Conservation (phyloP, 1,140 invertebrate genomes). For the Limonius californicus region DNA sequence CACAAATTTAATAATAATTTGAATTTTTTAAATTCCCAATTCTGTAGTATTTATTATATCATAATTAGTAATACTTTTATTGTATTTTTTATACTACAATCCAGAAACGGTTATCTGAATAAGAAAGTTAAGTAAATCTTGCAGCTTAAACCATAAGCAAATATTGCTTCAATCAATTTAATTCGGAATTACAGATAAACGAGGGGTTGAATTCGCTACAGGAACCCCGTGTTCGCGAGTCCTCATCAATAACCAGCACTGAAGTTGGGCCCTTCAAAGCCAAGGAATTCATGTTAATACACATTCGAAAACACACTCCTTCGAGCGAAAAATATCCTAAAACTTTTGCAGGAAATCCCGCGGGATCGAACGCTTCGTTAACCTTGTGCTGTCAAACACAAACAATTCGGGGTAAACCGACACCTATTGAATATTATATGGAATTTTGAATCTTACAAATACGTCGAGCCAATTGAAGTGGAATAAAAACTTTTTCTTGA, state of each 20-base stretch:
- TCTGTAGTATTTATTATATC: no score
- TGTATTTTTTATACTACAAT: no score
- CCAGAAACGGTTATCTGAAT: no score
- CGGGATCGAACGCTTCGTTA: constrained; percentile 9
- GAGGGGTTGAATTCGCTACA: no score
- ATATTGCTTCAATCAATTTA: no score
- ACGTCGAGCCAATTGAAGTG: constrained; percentile 7
- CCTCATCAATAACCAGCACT: not conserved
- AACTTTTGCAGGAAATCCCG: constrained; percentile 4
- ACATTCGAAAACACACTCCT: constrained; percentile 13
- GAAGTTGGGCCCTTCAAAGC: not conserved
- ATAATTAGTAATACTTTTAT: no score
- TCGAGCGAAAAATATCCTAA: constrained; percentile 13
- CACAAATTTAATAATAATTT: no score
- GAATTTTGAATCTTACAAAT: constrained; percentile 15
- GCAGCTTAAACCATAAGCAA: no score
- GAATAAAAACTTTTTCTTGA: constrained; percentile 8
- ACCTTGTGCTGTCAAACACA: constrained; percentile 10
- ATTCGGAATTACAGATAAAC: no score
- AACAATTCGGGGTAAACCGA: constrained; percentile 12
- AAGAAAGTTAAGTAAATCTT: no score
- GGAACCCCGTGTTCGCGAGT: no score
- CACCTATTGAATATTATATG: constrained; percentile 13
- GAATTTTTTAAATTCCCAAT: no score
- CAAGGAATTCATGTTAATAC: constrained; percentile 13